These are phyloP conservation scores for Lasiommata megera DNA, from an alignment of 2,888 invertebrate species.

Conservation along the genomic window DNA sequence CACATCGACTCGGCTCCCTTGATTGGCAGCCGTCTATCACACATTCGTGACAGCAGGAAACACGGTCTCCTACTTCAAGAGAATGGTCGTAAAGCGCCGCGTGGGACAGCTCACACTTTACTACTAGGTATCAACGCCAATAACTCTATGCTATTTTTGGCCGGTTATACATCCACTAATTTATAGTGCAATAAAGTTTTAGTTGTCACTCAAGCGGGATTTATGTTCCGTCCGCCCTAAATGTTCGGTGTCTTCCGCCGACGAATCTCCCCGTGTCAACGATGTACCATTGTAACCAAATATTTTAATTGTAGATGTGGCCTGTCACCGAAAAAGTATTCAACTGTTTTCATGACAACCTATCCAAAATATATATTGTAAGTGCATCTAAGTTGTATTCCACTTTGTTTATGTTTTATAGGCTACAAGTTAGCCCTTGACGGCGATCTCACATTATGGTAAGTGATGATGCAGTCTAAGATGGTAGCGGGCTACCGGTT, in stretches of 20 bases:
- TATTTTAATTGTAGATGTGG: constrained; percentile 14
- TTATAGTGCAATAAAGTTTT: constrained; percentile 77
- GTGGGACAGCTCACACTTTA: constrained; percentile 71
- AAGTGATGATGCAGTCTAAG: no score
- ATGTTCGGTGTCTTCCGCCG: constrained; percentile 76
- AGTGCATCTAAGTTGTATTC: no score
- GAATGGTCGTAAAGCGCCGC: constrained; percentile 49
- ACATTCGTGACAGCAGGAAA: constrained; percentile 15
- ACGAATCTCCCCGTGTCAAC: constrained; percentile 77
- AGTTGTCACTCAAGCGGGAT: constrained; percentile 76
- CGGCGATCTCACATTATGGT: no score
- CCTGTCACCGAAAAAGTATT: no score
- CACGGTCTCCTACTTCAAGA: constrained; percentile 18
- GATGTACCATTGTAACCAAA: constrained; percentile 34
- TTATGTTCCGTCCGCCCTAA: constrained; percentile 71
- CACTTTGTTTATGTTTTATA: no score
- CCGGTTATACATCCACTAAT: constrained; percentile 67
- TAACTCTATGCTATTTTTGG: constrained; percentile 65
- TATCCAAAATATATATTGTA: no score
- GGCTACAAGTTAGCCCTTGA: no score
- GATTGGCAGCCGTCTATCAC: constrained; percentile 14
- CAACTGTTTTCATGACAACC: no score
- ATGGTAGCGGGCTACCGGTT: no score
- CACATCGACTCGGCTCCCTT: neutral
- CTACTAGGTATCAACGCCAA: constrained; percentile 64